These are phyloP conservation scores for Calidris pugnax DNA, from an alignment of 2,113 vertebrate species.

Conservation along the genomic window DNA sequence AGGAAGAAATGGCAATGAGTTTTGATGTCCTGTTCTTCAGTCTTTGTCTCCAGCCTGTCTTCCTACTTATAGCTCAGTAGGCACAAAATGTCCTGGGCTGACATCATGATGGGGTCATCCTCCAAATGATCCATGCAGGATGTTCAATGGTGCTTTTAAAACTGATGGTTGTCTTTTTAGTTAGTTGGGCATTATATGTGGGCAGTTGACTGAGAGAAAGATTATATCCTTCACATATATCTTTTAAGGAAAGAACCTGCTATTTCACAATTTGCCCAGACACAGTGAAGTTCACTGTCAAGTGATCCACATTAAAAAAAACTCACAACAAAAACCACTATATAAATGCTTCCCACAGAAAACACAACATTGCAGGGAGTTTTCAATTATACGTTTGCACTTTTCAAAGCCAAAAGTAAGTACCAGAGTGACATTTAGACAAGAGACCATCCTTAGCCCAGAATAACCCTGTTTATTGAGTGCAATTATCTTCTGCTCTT, in stretches of 20 bases:
- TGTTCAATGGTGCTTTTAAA: not conserved
- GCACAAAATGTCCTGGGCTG: not conserved
- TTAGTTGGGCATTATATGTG: not conserved
- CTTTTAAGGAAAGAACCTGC: not conserved
- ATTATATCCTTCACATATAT: not conserved
- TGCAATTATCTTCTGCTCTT: not conserved
- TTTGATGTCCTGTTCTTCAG: not conserved
- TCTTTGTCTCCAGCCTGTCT: not conserved
- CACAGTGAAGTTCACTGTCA: not conserved
- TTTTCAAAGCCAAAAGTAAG: not conserved
- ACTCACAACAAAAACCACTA: fast-evolving
- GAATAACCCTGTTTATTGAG: not conserved
- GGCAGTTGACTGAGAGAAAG: not conserved
- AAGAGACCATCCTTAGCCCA: not conserved
- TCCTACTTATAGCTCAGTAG: not conserved
- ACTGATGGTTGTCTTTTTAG: not conserved
- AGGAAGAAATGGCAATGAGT: not conserved
- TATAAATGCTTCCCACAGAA: not conserved
- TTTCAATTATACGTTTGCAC: not conserved
- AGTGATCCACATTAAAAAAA: not conserved
- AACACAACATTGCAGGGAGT: not conserved
- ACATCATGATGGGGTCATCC: fast-evolving
- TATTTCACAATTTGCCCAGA: not conserved
- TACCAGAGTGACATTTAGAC: not conserved
- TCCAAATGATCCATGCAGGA: not conserved